Evolutionary conservation across 2,113 vertebrate species (phyloP).

Genomic region (rat (Rattus norvegicus)): GRCr8 NC_086038.1:21668001-21668500

Average conservation of each 20-base stretch:
- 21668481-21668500: background rate
- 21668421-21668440: background rate
- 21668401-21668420: background rate
- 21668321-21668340: background rate
- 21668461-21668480: too few relatives aligned
- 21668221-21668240: background rate
- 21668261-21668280: background rate
- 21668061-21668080: background rate
- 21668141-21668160: background rate
- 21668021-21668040: background rate
- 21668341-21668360: background rate
- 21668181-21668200: background rate
- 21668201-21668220: background rate
- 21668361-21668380: background rate
- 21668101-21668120: background rate
- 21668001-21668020: background rate
- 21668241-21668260: background rate
- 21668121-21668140: background rate
- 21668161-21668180: background rate
- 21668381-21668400: background rate
- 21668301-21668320: background rate
- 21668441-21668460: too few relatives aligned
- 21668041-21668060: background rate
- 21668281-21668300: background rate
- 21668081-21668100: background rate